Conservation (phyloP, 2,888 invertebrate genomes). For the Amiota minor region DNA sequence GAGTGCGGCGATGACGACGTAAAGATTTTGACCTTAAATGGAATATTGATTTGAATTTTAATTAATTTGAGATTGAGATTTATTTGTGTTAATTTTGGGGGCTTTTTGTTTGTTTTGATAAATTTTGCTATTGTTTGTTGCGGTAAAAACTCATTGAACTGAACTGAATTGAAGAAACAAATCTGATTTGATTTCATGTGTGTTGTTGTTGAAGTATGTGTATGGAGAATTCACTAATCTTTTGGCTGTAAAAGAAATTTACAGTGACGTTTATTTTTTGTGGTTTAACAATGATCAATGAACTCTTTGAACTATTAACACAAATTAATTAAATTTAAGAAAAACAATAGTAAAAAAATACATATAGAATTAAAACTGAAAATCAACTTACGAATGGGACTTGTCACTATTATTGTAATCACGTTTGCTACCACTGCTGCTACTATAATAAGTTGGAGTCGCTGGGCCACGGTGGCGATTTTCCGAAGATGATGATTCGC, state of each 20-base stretch:
- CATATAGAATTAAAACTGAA: not conserved
- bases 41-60: not conserved
- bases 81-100: not conserved
- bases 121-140: not conserved
- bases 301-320: too few relatives aligned
- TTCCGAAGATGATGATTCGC: not conserved
- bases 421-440: not conserved
- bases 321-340: not conserved
- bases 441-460: not conserved
- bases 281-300: too few relatives aligned
- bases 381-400: constrained; percentile 8
- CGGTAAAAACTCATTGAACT: not conserved
- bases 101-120: not conserved
- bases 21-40: constrained; percentile 19
- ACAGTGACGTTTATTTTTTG: not conserved
- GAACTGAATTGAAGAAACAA: not conserved
- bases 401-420: not conserved
- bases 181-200: not conserved
- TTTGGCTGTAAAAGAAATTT: constrained; percentile 19
- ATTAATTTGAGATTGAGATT: not conserved
- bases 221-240: constrained; percentile 1
- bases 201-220: not conserved
- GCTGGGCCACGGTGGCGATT: not conserved
- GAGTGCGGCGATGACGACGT: constrained; percentile 2
- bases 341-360: not conserved